Conservation (phyloP, 1,140 invertebrate genomes). For the Contarinia nasturtii region DNA sequence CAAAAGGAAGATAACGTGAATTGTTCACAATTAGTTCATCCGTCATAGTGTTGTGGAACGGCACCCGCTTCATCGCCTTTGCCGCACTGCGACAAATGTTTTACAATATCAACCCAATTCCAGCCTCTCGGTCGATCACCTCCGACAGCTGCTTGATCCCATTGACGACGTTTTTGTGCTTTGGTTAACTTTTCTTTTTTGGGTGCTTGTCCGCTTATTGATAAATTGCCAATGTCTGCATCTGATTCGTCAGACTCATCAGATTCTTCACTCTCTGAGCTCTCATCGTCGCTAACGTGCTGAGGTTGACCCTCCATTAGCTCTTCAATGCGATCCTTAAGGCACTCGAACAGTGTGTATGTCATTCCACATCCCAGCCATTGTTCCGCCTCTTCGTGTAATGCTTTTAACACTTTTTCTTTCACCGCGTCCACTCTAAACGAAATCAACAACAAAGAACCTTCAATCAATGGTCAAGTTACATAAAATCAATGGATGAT, state of each 20-base stretch:
- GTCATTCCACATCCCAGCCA: constrained; percentile 83
- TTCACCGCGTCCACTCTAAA: constrained; percentile 51
- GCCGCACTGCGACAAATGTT: constrained; percentile 69
- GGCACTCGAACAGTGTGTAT: constrained; percentile 80
- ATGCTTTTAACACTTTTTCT: constrained; percentile 38
- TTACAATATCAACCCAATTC: constrained; percentile 89
- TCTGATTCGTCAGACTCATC: constrained; percentile 15
- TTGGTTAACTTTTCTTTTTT: constrained; percentile 79
- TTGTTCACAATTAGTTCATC: no score
- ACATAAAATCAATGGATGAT: no score
- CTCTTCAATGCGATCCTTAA: constrained; percentile 63
- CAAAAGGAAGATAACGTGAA: no score
- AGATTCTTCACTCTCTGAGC: constrained; percentile 18
- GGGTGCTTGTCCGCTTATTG: constrained; percentile 29
- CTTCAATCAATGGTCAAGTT: background rate
- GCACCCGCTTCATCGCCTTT: constrained; percentile 11
- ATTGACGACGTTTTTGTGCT: constrained; percentile 74
- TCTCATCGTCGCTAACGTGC: constrained; percentile 13
- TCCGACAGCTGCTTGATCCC: constrained; percentile 55
- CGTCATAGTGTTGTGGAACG: background rate
- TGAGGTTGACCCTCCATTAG: constrained; percentile 52
- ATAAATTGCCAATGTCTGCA: constrained; percentile 18
- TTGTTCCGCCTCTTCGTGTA: constrained; percentile 53
- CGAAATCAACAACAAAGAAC: no score
- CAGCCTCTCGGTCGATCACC: constrained; percentile 74